Conservation (phyloP, 92 coral and sea anemone genomes). For the Anthopleura xanthogrammica region DNA sequence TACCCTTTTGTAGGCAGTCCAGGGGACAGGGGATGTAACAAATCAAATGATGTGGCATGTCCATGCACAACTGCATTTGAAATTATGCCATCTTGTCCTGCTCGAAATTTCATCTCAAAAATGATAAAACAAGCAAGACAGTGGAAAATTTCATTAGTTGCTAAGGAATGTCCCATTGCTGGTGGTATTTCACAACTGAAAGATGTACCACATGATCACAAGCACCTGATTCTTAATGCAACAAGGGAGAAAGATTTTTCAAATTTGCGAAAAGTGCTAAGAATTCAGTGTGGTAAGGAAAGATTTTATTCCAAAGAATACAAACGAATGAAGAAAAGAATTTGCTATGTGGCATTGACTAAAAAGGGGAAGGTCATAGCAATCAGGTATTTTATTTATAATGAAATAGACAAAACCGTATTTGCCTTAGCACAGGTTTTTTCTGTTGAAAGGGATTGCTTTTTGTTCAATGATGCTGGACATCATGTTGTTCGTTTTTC, state of each 20-base stretch:
- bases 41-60: constrained; percentile 27
- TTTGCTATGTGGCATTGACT: constrained; percentile 33
- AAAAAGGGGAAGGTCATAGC: constrained; percentile 26
- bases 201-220: constrained; percentile 14
- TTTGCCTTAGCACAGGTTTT: constrained; percentile 30
- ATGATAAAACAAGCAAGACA: constrained; percentile 37
- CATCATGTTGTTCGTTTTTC: constrained; percentile 25
- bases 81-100: constrained; percentile 11
- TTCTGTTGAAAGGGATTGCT: constrained; percentile 29
- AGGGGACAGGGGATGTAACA: constrained; percentile 64
- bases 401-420: constrained; percentile 13
- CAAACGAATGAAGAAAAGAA: constrained; percentile 38
- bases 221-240: not conserved
- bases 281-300: constrained; percentile 43
- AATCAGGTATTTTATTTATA: constrained; percentile 38
- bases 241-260: constrained; percentile 25
- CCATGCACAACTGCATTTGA: constrained; percentile 20
- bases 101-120: constrained; percentile 28
- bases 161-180: constrained; percentile 39
- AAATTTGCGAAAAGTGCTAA: constrained; percentile 31
- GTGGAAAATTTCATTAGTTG: constrained; percentile 33
- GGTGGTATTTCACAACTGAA: constrained; percentile 22
- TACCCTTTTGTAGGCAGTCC: constrained; percentile 45
- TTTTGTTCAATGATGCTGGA: constrained; percentile 34
- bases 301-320: constrained; percentile 39